Base-by-base conservation (phyloP, 2,888 invertebrate genomes). In the Diogma glabrata region DNA sequence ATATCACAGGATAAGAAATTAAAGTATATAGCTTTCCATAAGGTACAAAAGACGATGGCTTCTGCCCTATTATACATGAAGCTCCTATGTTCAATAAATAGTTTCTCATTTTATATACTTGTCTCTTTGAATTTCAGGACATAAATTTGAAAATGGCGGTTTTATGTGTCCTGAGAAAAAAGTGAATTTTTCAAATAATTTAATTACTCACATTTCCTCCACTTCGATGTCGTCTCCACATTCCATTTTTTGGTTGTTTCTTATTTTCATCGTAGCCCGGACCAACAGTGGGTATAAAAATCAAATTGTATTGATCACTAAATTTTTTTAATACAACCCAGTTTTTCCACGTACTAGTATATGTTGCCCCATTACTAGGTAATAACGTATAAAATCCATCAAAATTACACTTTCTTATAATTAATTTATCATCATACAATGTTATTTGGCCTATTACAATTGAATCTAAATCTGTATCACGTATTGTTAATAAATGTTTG, bases 251-350 rank as follows among this genome's bases (percentile, higher is more conserved):
- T 7, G 69, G 64, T 53, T 66, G 62, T 58, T 75, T 76, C 60
- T 76, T 73, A 1, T 79, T 77, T 59, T 84, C 83, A 6, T 79
- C 73, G 64, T 82, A 84, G 17, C 84, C 84, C 2, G 83, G 83
- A 1, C 82, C 82, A 8, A 84, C 75, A 16, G 81, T 81, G 10
- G 83, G 83, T 51, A 81, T 73, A 61, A 84, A 84, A 5, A 79
- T 58, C 57, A 81, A 67, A 53, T 72, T 71, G 58, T 78, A 77
- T 55, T 76, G 75, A 28, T 69, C 62, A 1, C 79, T 78, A 62
- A 75, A 79, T 47, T 72, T 74, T 61, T 68, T 73, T 10, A 74
- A 61, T 62, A 71, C 70, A 55, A 67, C 69, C 76, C 76, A 76
- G 62, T 76, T 75, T 61, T 76, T 76, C 75, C 76, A 77, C 2